Evolutionary conservation across 1,140 invertebrate species (phyloP).

Genomic region (Drosophila mayri): DNA sequence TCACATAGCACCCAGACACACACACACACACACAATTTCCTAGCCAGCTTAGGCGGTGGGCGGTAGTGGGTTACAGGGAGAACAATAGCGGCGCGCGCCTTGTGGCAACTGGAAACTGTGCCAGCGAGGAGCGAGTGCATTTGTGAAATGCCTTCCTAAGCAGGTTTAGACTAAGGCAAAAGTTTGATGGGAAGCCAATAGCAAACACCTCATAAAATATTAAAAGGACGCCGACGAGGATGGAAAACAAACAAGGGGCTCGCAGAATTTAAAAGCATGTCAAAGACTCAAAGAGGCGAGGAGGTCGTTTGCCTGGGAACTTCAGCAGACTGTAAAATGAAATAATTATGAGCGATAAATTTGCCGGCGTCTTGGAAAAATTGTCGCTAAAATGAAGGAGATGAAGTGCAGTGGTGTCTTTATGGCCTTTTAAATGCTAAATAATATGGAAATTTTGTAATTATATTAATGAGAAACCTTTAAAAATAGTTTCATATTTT

Average conservation of each 20-base stretch:
- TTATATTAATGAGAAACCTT: neutral
- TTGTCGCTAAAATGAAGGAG: slow-evolving; percentile 52
- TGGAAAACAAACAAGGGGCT: slow-evolving; percentile 37
- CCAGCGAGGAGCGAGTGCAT: slow-evolving; percentile 68
- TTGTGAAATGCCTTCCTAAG: slow-evolving; percentile 75
- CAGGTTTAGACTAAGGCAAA: slow-evolving; percentile 55
- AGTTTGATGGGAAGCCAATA: slow-evolving; percentile 56
- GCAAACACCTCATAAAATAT: slow-evolving; percentile 54
- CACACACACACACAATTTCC: neutral
- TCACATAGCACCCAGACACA: slow-evolving; percentile 5
- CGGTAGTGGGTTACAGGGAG: neutral
- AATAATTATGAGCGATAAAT: slow-evolving; percentile 81
- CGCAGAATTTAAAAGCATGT: slow-evolving; percentile 43
- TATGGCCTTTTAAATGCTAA: neutral
- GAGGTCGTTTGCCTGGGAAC: slow-evolving; percentile 76
- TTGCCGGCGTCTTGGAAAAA: slow-evolving; percentile 64
- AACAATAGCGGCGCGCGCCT: slow-evolving; percentile 38
- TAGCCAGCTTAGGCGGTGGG: neutral
- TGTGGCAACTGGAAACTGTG: slow-evolving; percentile 63
- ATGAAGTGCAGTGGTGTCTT: neutral
- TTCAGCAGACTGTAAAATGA: slow-evolving; percentile 82
- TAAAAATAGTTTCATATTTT: neutral
- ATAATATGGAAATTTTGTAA: no score
- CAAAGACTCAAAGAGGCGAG: slow-evolving; percentile 34
- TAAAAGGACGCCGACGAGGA: slow-evolving; percentile 9